These are phyloP conservation scores for Cydia strobilella DNA, from an alignment of 1,140 invertebrate species.

Conservation along the genomic window DNA sequence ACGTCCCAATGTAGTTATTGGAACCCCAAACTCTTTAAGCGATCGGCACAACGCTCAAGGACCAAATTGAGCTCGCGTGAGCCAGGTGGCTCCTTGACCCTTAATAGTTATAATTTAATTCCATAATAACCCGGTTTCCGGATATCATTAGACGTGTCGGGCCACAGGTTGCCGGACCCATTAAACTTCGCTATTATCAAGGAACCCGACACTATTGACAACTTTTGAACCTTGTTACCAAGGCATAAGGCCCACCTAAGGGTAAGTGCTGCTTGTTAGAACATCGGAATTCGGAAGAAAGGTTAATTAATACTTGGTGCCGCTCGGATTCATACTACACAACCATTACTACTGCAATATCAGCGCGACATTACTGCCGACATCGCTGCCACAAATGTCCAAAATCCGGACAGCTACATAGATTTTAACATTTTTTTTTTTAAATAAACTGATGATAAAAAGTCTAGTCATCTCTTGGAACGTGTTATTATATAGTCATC, in stretches of 20 bases:
- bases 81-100: constrained; percentile 24
- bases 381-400: too few species aligned
- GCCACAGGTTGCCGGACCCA: background rate
- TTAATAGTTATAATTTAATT: constrained; percentile 30
- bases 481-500: constrained; percentile 55
- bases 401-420: too few species aligned
- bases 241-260: too few species aligned
- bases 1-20: too few species aligned
- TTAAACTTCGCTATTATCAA: constrained; percentile 10
- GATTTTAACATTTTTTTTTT: too few species aligned
- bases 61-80: constrained; percentile 25
- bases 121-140: constrained; percentile 24
- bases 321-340: too few species aligned
- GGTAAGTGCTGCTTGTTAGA: too few species aligned
- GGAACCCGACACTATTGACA: background rate
- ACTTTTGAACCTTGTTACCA: too few species aligned
- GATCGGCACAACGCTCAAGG: background rate
- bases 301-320: background rate
- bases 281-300: background rate
- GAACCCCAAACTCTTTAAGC: background rate
- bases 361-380: too few species aligned
- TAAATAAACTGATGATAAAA: background rate
- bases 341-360: too few species aligned
- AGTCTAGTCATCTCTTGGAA: constrained; percentile 32
- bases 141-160: constrained; percentile 16